Evolutionary conservation across 2,888 invertebrate genomes (phyloP).

Genomic region (Entomobrya proxima): DNA sequence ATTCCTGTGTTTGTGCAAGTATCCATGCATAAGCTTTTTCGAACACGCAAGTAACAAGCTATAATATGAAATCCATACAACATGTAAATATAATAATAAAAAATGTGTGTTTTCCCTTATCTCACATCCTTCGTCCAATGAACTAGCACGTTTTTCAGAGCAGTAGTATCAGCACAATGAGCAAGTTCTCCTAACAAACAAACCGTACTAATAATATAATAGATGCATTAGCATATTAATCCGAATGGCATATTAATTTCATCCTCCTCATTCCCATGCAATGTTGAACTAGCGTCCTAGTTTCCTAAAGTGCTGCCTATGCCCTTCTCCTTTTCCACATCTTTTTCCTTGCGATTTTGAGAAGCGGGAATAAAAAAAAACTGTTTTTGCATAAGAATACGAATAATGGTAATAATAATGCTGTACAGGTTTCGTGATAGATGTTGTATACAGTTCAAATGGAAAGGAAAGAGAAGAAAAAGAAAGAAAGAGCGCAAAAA

Average conservation of each 20-base stretch:
- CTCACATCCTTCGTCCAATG: background rate
- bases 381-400: no score
- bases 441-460: background rate
- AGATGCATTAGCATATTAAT: constrained; percentile 59
- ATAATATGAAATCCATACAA: no score
- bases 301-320: constrained; percentile 18
- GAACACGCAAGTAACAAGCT: background rate
- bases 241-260: constrained; percentile 52
- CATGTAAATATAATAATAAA: no score
- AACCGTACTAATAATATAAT: background rate
- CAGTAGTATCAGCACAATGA: no score
- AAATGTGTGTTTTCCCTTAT: background rate
- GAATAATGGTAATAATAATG: background rate
- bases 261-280: constrained; percentile 29
- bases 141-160: background rate
- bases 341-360: background rate
- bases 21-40: background rate
- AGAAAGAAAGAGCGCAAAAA: no score
- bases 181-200: background rate
- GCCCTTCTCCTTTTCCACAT: background rate
- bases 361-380: no score
- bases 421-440: background rate
- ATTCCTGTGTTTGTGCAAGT: background rate
- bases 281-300: constrained; percentile 2
- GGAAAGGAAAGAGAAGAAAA: background rate